These are phyloP conservation scores for Xylocopa sonorina DNA, from an alignment of 1,140 invertebrate genomes.

Conservation along the genomic window DNA sequence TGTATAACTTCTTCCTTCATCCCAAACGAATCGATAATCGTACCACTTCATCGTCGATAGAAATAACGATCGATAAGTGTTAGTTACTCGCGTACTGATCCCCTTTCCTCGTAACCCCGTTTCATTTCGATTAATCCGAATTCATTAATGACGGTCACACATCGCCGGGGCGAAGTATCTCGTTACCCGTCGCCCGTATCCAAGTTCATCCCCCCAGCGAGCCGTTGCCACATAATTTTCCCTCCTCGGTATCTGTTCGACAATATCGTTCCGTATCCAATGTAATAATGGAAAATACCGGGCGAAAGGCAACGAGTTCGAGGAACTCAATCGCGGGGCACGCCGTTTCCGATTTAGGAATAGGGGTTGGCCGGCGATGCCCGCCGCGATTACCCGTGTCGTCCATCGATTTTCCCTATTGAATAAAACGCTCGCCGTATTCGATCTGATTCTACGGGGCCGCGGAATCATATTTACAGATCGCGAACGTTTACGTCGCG, in stretches of 20 bases:
- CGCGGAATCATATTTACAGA: constrained; percentile 45
- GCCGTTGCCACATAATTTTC: background rate
- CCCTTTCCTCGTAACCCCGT: background rate
- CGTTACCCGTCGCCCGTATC: background rate
- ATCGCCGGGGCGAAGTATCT: background rate
- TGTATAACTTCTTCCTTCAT: no score
- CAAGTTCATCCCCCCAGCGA: background rate
- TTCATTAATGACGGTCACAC: background rate
- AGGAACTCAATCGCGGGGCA: background rate
- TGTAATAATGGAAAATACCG: constrained; percentile 9
- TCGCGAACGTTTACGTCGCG: constrained; percentile 31
- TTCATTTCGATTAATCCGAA: background rate
- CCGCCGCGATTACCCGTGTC: constrained; percentile 27
- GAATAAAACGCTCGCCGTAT: constrained; percentile 39
- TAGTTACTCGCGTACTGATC: background rate
- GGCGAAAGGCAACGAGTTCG: background rate
- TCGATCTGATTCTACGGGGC: constrained; percentile 15
- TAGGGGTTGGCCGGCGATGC: background rate
- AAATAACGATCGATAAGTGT: background rate
- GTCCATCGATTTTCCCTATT: constrained; percentile 20
- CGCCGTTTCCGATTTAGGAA: constrained; percentile 3
- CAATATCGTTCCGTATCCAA: background rate
- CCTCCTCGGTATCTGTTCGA: background rate
- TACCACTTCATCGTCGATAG: background rate
- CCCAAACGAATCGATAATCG: background rate